A percentile compares a stretch with the other conserved stretches of the same genome.
These are phyloP conservation scores for Ceyx margarethae DNA, from an alignment of 2,113 vertebrate genomes.

Conservation along the genomic window DNA sequence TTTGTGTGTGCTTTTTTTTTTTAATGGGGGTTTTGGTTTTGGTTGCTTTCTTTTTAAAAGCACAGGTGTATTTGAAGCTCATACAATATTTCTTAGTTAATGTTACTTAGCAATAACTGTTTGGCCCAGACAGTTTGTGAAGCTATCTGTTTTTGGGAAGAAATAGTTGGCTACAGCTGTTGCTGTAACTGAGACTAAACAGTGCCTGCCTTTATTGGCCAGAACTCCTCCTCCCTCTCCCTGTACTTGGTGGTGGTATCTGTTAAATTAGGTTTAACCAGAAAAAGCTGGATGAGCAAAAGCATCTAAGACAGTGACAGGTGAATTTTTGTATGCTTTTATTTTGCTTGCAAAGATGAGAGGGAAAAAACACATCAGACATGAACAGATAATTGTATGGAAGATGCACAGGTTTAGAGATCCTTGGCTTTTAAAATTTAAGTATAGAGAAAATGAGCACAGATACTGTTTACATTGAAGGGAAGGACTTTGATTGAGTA, in stretches of 20 bases:
- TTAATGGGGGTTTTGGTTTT: not conserved
- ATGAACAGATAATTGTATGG: not conserved
- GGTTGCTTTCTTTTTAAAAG: not conserved
- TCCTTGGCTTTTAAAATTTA: not conserved
- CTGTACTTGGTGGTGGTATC: not conserved
- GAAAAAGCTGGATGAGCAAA: not conserved
- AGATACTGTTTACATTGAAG: not conserved
- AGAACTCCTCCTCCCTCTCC: not conserved
- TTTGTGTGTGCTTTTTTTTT: not conserved
- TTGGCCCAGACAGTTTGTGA: not conserved
- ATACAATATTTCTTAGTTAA: not conserved
- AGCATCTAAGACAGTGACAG: not conserved
- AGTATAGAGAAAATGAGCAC: not conserved
- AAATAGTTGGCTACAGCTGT: not conserved
- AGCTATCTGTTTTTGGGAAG: not conserved
- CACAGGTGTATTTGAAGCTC: not conserved
- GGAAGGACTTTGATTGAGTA: not conserved
- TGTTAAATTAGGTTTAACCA: constrained; percentile 50
- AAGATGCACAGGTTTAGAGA: not conserved
- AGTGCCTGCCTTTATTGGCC: not conserved
- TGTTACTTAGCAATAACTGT: not conserved
- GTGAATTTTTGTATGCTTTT: not conserved
- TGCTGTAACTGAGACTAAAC: not conserved
- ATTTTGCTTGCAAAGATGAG: not conserved
- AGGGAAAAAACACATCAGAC: not conserved